These are phyloP conservation scores for Bemisia tabaci DNA, from an alignment of 1,140 invertebrate genomes.

Conservation along the genomic window DNA sequence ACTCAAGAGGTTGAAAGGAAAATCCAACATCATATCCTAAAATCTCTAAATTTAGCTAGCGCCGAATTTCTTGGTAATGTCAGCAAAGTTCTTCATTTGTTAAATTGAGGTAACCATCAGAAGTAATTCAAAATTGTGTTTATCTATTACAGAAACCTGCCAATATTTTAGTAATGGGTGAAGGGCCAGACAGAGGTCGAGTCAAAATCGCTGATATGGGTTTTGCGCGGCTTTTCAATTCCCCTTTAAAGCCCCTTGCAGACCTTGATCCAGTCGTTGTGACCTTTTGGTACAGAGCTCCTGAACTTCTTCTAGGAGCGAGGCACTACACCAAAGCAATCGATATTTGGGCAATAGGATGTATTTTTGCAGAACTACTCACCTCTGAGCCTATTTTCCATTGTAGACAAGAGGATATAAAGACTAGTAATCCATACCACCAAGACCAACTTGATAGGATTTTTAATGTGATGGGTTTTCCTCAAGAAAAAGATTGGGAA, in stretches of 20 bases:
- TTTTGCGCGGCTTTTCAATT: slow-evolving; percentile 97
- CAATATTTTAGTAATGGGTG: slow-evolving; percentile 99
- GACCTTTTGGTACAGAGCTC: slow-evolving; percentile 99
- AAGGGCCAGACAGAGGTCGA: slow-evolving; percentile 88
- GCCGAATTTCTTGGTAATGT: no score
- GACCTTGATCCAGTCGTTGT: slow-evolving; percentile 99
- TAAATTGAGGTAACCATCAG: no score
- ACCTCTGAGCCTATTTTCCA: slow-evolving; percentile 99
- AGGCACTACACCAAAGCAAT: slow-evolving; percentile 98
- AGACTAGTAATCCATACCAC: slow-evolving; percentile 99
- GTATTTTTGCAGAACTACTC: slow-evolving; percentile 94
- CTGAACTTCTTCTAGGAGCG: slow-evolving; percentile 89
- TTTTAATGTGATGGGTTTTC: slow-evolving; percentile 99
- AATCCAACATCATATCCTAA: no score
- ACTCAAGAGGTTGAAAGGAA: no score
- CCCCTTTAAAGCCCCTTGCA: slow-evolving; percentile 91
- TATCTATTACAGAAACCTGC: slow-evolving; percentile 74
- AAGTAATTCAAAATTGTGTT: no score
- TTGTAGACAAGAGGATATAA: slow-evolving; percentile 98
- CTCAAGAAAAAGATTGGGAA: slow-evolving; percentile 97
- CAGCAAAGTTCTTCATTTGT: no score
- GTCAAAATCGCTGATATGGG: slow-evolving; percentile 99
- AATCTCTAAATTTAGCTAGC: no score
- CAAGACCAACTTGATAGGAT: slow-evolving; percentile 98
- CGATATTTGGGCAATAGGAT: slow-evolving; percentile 99